These are phyloP conservation scores for Leucoma salicis DNA, from an alignment of 2,888 invertebrate species.

Conservation along the genomic window DNA sequence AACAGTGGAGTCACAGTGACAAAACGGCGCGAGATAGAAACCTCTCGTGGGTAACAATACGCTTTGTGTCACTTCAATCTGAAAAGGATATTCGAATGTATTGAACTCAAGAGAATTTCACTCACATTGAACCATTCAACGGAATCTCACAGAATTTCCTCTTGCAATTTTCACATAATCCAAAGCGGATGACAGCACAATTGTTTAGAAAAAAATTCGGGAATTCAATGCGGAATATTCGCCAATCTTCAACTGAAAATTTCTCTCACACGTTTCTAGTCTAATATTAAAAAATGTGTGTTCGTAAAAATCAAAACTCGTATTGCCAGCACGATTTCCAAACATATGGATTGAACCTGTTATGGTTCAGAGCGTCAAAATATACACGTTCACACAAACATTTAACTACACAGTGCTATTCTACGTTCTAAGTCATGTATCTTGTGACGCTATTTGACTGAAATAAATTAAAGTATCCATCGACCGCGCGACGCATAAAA, in stretches of 20 bases:
- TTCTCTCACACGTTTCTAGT: background rate
- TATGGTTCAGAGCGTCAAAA: too few species aligned
- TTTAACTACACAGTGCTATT: too few species aligned
- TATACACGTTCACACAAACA: too few species aligned
- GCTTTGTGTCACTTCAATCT: conserved; percentile 75
- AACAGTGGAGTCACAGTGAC: conserved; percentile 52
- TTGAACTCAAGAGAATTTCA: conserved; percentile 68
- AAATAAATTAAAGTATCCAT: too few species aligned
- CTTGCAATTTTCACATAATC: conserved; percentile 1
- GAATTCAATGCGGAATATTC: background rate
- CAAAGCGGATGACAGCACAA: background rate
- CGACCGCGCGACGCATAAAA: too few species aligned
- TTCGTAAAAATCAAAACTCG: too few species aligned
- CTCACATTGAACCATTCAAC: conserved; percentile 49
- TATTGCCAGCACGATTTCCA: too few species aligned
- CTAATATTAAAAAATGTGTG: background rate
- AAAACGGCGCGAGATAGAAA: conserved; percentile 62
- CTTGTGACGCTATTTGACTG: too few species aligned
- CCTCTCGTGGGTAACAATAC: conserved; percentile 67
- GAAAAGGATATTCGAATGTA: conserved; percentile 75
- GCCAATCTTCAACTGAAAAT: background rate
- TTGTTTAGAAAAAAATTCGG: background rate
- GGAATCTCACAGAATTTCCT: background rate
- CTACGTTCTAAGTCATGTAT: too few species aligned
- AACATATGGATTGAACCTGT: too few species aligned